Conservation (phyloP, 1,140 invertebrate species). For the Elymnias hypermnestra region DNA sequence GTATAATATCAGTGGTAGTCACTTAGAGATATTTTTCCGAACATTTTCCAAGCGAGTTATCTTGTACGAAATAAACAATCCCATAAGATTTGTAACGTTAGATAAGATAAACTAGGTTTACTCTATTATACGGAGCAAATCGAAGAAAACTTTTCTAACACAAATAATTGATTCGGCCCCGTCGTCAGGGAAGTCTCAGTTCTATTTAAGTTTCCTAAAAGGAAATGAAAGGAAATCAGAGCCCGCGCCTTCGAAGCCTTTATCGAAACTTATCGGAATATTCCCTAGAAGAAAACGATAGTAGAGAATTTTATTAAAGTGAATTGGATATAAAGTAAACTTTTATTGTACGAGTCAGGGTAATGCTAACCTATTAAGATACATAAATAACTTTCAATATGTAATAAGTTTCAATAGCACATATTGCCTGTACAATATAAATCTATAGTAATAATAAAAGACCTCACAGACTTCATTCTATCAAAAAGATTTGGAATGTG, state of each 20-base stretch:
- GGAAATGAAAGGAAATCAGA: conserved; percentile 76
- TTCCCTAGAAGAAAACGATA: conserved; percentile 50
- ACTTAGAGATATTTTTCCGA: too few relatives aligned
- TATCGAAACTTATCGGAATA: conserved; percentile 72
- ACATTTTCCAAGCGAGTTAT: not conserved
- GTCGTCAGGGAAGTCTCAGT: conserved; percentile 71
- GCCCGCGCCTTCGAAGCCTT: conserved; percentile 58
- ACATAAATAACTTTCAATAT: not conserved
- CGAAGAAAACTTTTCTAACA: conserved; percentile 60
- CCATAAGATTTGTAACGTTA: conserved; percentile 17
- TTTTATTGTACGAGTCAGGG: conserved; percentile 21
- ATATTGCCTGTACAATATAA: too few relatives aligned
- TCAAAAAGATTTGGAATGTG: too few relatives aligned
- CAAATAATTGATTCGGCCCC: conserved; percentile 73
- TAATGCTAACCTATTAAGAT: not conserved
- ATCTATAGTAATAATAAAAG: too few relatives aligned
- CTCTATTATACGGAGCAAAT: conserved; percentile 56
- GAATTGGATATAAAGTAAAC: conserved; percentile 43
- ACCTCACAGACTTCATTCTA: too few relatives aligned
- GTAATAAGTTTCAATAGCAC: too few relatives aligned
- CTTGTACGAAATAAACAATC: conserved; percentile 2
- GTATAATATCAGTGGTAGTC: too few relatives aligned
- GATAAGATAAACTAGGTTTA: conserved; percentile 34
- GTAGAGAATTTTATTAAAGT: conserved; percentile 57
- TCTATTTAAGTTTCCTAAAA: conserved; percentile 75